Evolutionary conservation across 2,113 vertebrate genomes (phyloP).

Genomic region (Sylvilagus bachmani): DNA sequence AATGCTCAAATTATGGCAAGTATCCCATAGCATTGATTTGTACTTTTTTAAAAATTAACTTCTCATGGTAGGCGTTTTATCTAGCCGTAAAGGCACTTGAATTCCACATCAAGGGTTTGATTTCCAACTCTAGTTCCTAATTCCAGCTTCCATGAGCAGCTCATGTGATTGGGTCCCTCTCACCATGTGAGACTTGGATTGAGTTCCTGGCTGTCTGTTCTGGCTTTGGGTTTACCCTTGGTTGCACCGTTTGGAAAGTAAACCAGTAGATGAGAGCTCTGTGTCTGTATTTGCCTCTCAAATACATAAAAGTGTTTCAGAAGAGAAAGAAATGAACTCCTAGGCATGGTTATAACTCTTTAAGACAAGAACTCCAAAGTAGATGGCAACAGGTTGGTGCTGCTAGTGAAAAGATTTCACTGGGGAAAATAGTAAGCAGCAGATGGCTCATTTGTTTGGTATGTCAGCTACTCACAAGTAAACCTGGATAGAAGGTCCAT

Average conservation of each 20-base stretch:
- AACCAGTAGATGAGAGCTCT: too few relatives aligned
- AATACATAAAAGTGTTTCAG: too few relatives aligned
- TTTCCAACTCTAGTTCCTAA: too few relatives aligned
- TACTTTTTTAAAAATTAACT: slow-evolving; percentile 16
- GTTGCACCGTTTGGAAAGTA: too few relatives aligned
- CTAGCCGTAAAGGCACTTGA: too few relatives aligned
- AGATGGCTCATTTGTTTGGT: not conserved
- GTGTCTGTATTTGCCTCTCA: too few relatives aligned
- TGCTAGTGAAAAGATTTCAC: not conserved
- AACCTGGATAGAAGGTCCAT: not conserved
- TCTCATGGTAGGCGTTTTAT: not conserved
- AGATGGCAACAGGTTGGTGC: not conserved
- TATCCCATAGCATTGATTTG: not conserved
- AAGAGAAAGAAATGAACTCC: slow-evolving; percentile 14
- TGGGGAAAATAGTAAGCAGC: not conserved
- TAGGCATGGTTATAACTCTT: not conserved
- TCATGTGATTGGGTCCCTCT: too few relatives aligned
- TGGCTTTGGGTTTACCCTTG: too few relatives aligned
- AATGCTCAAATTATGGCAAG: not conserved
- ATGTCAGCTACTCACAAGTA: not conserved
- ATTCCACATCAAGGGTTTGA: too few relatives aligned
- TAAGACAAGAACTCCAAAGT: not conserved
- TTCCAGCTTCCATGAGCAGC: too few relatives aligned
- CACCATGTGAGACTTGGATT: too few relatives aligned
- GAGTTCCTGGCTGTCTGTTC: too few relatives aligned